These are phyloP conservation scores for Sinella curviseta DNA, from an alignment of 1,140 invertebrate genomes.

Conservation along the genomic window DNA sequence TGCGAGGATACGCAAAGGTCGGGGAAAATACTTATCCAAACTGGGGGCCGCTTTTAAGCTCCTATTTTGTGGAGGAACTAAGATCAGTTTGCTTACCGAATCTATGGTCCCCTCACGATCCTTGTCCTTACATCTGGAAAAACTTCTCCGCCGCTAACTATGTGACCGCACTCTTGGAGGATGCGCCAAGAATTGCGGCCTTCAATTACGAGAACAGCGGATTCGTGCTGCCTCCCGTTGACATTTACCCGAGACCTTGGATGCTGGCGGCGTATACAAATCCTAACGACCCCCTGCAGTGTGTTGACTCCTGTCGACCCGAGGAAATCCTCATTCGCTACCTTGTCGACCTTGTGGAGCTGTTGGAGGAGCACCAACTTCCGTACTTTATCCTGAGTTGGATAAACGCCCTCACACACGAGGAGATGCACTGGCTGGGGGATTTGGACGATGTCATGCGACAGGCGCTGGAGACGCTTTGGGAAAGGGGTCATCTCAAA, in stretches of 20 bases:
- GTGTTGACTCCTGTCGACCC: constrained; percentile 30
- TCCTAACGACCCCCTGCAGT: no score
- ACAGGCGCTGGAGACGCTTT: constrained; percentile 13
- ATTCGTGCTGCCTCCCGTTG: constrained; percentile 54
- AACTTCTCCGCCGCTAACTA: constrained; percentile 38
- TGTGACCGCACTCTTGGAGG: constrained; percentile 40
- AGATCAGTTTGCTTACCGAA: not conserved
- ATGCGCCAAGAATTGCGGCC: constrained; percentile 49
- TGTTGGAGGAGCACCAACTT: not conserved
- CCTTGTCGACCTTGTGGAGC: constrained; percentile 21
- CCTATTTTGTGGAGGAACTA: constrained; percentile 28
- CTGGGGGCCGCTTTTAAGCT: constrained; percentile 31
- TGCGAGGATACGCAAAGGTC: constrained; percentile 47
- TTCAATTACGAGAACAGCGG: constrained; percentile 55
- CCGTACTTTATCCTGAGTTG: constrained; percentile 37
- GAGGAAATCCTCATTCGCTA: constrained; percentile 35
- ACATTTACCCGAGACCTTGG: constrained; percentile 55
- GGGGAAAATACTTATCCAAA: constrained; percentile 45
- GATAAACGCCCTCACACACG: constrained; percentile 39
- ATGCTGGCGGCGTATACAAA: constrained; percentile 41
- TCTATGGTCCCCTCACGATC: constrained; percentile 14
- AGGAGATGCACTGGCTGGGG: not conserved
- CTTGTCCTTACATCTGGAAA: constrained; percentile 43
- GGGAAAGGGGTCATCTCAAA: not conserved
- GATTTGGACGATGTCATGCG: constrained; percentile 21